Evolutionary conservation across 2,113 vertebrate genomes (phyloP).

Genomic region (Atractosteus spatula): DNA sequence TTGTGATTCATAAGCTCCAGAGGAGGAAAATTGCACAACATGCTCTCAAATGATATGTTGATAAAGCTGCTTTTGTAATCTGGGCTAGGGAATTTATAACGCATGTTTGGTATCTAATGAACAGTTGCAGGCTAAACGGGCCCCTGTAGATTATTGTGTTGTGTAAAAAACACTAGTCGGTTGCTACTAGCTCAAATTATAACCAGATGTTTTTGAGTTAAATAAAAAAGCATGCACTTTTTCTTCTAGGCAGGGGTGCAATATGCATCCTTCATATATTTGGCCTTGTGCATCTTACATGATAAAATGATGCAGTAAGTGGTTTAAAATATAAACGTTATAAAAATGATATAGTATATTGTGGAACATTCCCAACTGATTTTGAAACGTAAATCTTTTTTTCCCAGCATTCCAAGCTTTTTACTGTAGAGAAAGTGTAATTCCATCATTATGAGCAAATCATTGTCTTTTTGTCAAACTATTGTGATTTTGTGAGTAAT

Average conservation of each 20-base stretch:
- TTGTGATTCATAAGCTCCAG: conserved; percentile 25
- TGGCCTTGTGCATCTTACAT: neutral
- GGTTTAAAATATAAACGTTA: neutral
- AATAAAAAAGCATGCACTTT: neutral
- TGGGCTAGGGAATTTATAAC: conserved; percentile 43
- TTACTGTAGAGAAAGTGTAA: no score
- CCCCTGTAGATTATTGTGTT: conserved; percentile 49
- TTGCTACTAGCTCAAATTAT: conserved; percentile 57
- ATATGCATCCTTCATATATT: conserved; percentile 18
- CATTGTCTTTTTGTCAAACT: neutral
- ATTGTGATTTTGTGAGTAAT: no score
- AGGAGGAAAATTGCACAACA: conserved; percentile 37
- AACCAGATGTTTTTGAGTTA: conserved; percentile 55
- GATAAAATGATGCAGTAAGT: neutral
- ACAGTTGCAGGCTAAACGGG: conserved; percentile 45
- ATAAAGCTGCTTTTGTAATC: conserved; percentile 57
- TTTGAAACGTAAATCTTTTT: neutral
- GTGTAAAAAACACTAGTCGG: conserved; percentile 33
- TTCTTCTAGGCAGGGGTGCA: conserved; percentile 4
- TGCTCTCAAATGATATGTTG: conserved; percentile 35
- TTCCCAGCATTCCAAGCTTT: neutral
- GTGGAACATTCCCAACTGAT: neutral
- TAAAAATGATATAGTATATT: neutral
- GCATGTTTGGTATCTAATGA: conserved; percentile 40
- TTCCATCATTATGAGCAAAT: no score